Conservation (phyloP, 2,888 invertebrate species). For the Spilosoma lubricipeda region DNA sequence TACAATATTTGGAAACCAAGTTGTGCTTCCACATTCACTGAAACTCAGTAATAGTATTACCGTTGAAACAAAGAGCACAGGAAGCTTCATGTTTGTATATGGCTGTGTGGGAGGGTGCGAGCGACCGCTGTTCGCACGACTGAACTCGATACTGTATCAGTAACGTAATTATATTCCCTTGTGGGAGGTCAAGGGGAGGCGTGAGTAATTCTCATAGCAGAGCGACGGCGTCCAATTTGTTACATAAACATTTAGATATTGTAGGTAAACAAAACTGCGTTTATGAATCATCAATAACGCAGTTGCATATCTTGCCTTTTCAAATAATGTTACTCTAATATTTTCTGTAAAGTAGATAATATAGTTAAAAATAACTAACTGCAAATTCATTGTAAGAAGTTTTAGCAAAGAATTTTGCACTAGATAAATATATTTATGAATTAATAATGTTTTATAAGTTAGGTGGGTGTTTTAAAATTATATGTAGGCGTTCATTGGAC, state of each 20-base stretch:
- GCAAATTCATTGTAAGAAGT: neutral
- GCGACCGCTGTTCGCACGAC: constrained; percentile 49
- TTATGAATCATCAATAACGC: neutral
- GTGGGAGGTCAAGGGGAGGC: constrained; percentile 69
- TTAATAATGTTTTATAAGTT: no score
- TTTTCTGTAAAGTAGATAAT: neutral
- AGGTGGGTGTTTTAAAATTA: no score
- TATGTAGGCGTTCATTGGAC: no score
- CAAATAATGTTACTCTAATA: neutral
- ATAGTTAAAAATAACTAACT: neutral
- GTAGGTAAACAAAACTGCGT: neutral
- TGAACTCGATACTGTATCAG: constrained; percentile 61
- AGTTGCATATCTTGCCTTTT: neutral
- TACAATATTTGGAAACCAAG: constrained; percentile 72
- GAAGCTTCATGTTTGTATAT: constrained; percentile 66
- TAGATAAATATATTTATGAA: no score
- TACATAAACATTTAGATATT: constrained; percentile 9
- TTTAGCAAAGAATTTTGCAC: no score
- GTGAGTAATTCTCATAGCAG: constrained; percentile 54
- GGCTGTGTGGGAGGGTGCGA: constrained; percentile 33
- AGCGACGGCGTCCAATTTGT: constrained; percentile 7
- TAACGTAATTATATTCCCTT: constrained; percentile 62
- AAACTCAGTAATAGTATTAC: constrained; percentile 57
- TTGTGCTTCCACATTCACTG: constrained; percentile 59
- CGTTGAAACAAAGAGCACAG: constrained; percentile 59